These are phyloP conservation scores for Nemoura dubitans DNA, from an alignment of 2,888 invertebrate genomes.

Conservation along the genomic window DNA sequence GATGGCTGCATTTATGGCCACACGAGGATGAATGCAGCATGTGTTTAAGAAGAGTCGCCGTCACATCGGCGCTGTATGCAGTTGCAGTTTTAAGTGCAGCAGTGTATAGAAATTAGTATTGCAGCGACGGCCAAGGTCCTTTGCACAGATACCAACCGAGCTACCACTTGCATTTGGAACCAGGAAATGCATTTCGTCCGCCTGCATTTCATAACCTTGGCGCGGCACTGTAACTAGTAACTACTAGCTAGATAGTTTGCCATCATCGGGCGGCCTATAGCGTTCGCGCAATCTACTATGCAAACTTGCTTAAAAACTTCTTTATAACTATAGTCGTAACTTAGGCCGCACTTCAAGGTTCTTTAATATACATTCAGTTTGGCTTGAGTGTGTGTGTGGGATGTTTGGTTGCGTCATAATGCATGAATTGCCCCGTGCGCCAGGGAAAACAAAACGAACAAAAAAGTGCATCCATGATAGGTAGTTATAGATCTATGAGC, in stretches of 20 bases:
- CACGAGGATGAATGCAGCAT: background rate
- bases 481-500: background rate
- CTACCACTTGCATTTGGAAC: slow-evolving; percentile 26
- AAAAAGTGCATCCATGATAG: background rate
- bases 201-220: slow-evolving; percentile 27
- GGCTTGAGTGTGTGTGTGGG: background rate
- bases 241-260: background rate
- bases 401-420: background rate
- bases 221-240: background rate
- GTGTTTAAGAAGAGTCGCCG: background rate
- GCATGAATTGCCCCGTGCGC: background rate
- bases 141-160: background rate
- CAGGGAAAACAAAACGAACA: background rate
- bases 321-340: background rate
- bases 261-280: background rate
- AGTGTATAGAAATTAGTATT: background rate
- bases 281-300: background rate
- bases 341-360: background rate
- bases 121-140: slow-evolving; percentile 27
- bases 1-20: background rate
- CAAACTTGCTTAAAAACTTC: background rate
- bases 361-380: background rate
- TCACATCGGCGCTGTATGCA: too few relatives aligned
- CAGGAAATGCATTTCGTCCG: slow-evolving; percentile 36
- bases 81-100: background rate